Conservation (phyloP, 2,888 invertebrate species). For the Helobdella robusta region DNA sequence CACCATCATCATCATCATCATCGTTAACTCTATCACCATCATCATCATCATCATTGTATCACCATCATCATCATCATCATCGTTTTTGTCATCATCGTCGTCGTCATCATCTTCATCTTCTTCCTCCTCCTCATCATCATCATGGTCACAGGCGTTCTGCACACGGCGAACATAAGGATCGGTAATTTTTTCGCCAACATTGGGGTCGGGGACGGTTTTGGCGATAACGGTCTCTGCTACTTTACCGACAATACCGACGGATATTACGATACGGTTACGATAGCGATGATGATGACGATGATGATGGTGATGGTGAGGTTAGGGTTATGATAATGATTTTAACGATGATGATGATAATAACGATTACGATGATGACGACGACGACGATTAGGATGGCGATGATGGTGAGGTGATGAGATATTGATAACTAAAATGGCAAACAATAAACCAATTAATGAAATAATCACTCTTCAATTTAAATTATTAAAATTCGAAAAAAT, state of each 20-base stretch:
- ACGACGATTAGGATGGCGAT: neutral
- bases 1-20: no score
- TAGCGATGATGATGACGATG: neutral
- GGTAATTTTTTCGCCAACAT: slow-evolving; percentile 6
- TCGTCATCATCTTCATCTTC: no score
- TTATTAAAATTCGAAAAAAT: no score
- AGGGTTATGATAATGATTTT: neutral
- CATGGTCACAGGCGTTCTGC: neutral
- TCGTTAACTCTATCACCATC: no score
- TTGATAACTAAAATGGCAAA: no score
- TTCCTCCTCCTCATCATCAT: neutral
- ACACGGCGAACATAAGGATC: slow-evolving; percentile 5
- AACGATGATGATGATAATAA: no score
- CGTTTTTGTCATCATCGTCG: no score
- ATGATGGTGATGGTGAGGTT: neutral
- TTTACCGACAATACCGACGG: slow-evolving; percentile 3
- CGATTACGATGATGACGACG: neutral
- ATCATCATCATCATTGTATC: no score
- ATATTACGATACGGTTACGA: neutral
- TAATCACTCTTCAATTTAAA: no score
- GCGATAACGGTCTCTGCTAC: neutral
- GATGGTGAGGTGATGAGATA: neutral
- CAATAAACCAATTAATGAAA: no score
- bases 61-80: no score
- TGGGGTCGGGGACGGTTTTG: neutral